phyloP scores from a whole-genome alignment of 2,113 vertebrate species.

The Pseudois nayaur region DNA sequence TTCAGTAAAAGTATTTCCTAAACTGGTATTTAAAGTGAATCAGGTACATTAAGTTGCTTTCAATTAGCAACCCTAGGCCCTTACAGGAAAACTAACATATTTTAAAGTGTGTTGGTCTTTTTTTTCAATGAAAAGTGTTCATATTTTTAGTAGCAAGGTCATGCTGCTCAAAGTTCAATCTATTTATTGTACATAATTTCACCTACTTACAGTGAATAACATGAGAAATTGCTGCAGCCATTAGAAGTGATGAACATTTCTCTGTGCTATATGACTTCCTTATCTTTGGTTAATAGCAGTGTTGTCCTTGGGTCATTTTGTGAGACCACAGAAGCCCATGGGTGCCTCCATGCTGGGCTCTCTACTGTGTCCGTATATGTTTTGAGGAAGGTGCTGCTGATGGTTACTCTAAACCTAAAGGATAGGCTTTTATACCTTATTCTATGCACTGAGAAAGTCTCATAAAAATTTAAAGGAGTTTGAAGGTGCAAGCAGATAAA shows the following conservation, averaged over 20 bases:
- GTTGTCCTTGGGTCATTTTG: neutral
- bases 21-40: neutral
- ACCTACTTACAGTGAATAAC: neutral
- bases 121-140: constrained; percentile 1
- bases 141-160: neutral
- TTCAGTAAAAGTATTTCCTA: neutral
- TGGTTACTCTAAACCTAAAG: neutral
- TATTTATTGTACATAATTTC: neutral
- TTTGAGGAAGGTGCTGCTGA: too few relatives aligned
- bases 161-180: neutral
- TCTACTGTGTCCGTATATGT: neutral
- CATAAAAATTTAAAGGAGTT: neutral
- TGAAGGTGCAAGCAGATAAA: neutral
- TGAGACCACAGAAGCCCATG: neutral
- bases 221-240: neutral
- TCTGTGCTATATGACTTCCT: neutral
- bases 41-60: neutral
- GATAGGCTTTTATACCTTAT: neutral
- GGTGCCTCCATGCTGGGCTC: neutral
- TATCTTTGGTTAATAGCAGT: neutral
- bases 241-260: neutral
- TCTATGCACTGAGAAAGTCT: neutral
- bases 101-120: neutral
- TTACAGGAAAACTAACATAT: neutral
- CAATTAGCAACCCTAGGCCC: neutral